A percentile compares a stretch with the other conserved stretches of the same genome.
These are phyloP conservation scores for Leptopilina boulardi DNA, from an alignment of 1,140 invertebrate species.

Conservation along the genomic window DNA sequence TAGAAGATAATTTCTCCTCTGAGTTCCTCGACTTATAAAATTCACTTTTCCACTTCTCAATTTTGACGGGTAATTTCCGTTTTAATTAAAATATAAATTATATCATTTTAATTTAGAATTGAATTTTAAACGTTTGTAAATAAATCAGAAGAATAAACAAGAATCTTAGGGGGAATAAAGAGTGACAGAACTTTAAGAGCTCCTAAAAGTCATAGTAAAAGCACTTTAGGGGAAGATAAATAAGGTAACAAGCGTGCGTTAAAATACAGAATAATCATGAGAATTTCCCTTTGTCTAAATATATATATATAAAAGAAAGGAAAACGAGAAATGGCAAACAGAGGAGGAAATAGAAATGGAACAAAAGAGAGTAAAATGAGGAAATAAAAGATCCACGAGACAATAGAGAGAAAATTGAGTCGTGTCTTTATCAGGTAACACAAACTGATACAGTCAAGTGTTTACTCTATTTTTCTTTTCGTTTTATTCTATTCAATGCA, in stretches of 20 bases:
- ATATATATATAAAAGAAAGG: neutral
- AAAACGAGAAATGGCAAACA: neutral
- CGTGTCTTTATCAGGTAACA: neutral
- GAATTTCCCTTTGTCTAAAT: neutral
- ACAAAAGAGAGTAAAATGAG: neutral
- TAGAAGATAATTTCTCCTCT: neutral
- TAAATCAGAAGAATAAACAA: neutral
- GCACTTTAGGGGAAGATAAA: conserved; percentile 2
- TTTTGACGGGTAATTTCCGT: neutral
- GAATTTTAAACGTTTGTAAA: neutral
- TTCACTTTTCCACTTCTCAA: neutral
- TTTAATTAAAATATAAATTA: neutral
- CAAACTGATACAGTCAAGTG: no score
- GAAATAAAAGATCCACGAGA: neutral
- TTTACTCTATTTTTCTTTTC: no score
- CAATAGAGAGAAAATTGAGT: conserved; percentile 5
- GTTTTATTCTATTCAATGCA: no score
- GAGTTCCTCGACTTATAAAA: neutral
- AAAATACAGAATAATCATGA: conserved; percentile 1
- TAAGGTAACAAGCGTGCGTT: neutral
- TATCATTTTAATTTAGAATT: neutral
- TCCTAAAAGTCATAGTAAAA: neutral
- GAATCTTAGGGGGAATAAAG: neutral
- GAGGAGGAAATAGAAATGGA: neutral
- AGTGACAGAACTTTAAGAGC: neutral